These are phyloP conservation scores for Pycnonotus jocosus DNA, from an alignment of 2,113 vertebrate genomes.

Conservation along the genomic window DNA sequence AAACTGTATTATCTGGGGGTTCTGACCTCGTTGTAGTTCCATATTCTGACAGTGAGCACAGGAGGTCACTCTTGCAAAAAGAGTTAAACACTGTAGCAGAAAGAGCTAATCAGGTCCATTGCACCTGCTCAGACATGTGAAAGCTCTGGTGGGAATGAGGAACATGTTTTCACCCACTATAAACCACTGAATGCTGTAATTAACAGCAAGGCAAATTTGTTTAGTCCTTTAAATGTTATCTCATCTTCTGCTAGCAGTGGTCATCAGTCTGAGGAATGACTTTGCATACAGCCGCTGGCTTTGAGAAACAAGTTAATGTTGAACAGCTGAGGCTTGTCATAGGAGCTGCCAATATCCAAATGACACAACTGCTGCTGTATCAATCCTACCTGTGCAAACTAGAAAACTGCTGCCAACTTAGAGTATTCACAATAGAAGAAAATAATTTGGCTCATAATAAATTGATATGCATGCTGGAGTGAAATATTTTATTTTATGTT, in stretches of 20 bases:
- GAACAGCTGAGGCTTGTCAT: neutral
- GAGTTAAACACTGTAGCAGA: neutral
- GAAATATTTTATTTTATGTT: neutral
- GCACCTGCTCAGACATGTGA: neutral
- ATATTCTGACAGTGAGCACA: neutral
- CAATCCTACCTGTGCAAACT: neutral
- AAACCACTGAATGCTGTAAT: neutral
- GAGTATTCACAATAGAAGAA: neutral
- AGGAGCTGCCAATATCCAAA: neutral
- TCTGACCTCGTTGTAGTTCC: neutral
- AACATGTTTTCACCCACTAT: neutral
- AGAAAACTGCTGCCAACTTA: neutral
- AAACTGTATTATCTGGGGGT: neutral
- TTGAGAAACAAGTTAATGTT: neutral
- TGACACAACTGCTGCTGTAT: neutral
- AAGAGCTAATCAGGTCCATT: neutral
- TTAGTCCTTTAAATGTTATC: neutral
- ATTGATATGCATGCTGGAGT: neutral
- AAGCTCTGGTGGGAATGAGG: neutral
- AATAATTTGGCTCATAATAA: neutral
- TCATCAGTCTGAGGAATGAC: neutral
- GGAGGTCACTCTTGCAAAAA: neutral
- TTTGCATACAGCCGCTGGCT: neutral
- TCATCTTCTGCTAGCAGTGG: neutral
- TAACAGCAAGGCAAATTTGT: neutral